Evolutionary conservation across 1,140 invertebrate genomes (phyloP).

Genomic region (Ceratina japonica): DNA sequence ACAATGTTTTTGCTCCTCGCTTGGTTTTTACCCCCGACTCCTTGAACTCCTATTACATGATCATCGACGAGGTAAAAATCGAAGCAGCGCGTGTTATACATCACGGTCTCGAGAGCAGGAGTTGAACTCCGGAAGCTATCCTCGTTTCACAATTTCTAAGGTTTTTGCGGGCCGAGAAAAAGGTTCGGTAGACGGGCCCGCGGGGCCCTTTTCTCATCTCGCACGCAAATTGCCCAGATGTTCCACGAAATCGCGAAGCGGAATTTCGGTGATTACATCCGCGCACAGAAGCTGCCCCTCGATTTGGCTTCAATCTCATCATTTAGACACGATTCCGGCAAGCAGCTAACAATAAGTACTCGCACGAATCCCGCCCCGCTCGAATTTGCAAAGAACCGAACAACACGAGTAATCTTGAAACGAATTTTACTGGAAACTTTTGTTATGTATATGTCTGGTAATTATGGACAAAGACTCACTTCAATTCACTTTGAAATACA

Average conservation of each 20-base stretch:
- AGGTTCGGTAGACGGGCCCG: constrained; percentile 23
- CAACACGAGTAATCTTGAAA: no score
- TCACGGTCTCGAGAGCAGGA: neutral
- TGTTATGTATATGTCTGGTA: no score
- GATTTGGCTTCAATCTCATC: constrained; percentile 52
- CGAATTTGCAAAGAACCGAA: constrained; percentile 54
- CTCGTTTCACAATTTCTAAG: constrained; percentile 29
- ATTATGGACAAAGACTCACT: no score
- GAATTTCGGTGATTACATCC: constrained; percentile 75
- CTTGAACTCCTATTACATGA: neutral
- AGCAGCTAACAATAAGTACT: neutral
- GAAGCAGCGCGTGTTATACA: neutral
- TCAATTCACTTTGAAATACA: no score
- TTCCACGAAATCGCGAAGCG: constrained; percentile 72
- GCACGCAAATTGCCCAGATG: constrained; percentile 76
- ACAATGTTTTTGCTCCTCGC: neutral
- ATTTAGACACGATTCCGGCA: constrained; percentile 47
- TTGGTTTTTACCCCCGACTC: neutral
- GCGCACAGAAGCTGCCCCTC: constrained; percentile 65
- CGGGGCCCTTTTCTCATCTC: constrained; percentile 62
- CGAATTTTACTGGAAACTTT: no score
- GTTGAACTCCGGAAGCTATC: constrained; percentile 38
- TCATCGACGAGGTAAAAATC: neutral
- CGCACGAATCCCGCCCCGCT: constrained; percentile 20
- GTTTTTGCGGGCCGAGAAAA: constrained; percentile 22